Evolutionary conservation across 2,797 vertebrate genomes (phyloP).

Genomic region (Onychomys torridus): DNA sequence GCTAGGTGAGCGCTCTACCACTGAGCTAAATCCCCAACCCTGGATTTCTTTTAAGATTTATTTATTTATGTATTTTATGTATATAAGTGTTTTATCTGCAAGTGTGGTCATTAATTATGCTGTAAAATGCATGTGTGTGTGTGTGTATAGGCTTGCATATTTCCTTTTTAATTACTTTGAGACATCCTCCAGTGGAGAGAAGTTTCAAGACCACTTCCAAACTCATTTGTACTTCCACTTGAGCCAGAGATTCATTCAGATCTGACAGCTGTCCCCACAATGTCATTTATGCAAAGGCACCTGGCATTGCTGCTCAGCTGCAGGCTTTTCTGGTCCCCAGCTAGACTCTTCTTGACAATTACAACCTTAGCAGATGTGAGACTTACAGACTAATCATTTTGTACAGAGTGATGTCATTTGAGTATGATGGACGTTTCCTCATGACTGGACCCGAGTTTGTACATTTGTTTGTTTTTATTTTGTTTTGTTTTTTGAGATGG

Average conservation of each 20-base stretch:
- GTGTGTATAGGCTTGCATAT: neutral
- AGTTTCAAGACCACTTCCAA: neutral
- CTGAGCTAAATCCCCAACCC: no score
- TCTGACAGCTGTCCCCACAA: neutral
- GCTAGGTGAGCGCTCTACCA: no score
- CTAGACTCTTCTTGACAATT: neutral
- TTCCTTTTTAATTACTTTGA: conserved; percentile 9
- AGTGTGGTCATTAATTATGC: neutral
- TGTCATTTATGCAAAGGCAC: neutral
- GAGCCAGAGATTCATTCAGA: neutral
- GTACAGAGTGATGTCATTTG: neutral
- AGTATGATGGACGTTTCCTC: neutral
- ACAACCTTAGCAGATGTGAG: neutral
- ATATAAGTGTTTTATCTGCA: neutral
- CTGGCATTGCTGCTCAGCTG: neutral
- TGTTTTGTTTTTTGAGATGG: neutral
- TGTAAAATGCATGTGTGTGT: neutral
- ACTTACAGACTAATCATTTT: neutral
- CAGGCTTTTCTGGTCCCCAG: no score
- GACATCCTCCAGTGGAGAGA: neutral
- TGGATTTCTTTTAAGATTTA: neutral
- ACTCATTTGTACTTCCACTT: neutral
- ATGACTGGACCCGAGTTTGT: neutral
- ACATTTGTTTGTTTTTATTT: neutral
- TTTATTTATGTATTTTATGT: neutral